Evolutionary conservation across 2,113 vertebrate species (phyloP).

Genomic region (Syngnathus floridae): DNA sequence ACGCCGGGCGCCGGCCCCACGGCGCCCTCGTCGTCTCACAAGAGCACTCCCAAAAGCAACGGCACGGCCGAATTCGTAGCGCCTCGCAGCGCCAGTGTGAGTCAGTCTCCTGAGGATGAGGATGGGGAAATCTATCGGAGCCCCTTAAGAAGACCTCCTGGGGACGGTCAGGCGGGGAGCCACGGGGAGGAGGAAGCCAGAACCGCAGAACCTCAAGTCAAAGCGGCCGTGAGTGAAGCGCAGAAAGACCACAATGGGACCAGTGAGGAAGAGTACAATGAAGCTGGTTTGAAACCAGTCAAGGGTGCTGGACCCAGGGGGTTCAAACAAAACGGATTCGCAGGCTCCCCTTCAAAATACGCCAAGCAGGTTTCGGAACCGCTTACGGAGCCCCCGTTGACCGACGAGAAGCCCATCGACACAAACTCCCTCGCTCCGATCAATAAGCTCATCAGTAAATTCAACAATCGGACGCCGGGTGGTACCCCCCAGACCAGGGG

Average conservation of each 20-base stretch:
- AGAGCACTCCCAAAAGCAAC: conserved; percentile 23
- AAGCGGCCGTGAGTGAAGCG: conserved; percentile 12
- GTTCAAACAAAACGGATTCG: conserved; percentile 25
- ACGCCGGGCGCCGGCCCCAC: conserved; percentile 49
- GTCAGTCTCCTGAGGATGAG: conserved; percentile 54
- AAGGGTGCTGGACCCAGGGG: conserved; percentile 19
- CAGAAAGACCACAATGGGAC: conserved; percentile 23
- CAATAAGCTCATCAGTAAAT: conserved; percentile 85
- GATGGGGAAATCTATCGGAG: conserved; percentile 55
- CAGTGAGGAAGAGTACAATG: conserved; percentile 45
- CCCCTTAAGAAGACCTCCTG: conserved; percentile 68
- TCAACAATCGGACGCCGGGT: conserved; percentile 62
- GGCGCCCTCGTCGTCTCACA: conserved; percentile 66
- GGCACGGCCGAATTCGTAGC: conserved; percentile 23
- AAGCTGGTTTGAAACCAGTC: conserved; percentile 63
- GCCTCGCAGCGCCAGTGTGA: conserved; percentile 33
- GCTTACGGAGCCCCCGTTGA: not conserved
- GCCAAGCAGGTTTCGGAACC: not conserved
- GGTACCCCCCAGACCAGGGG: conserved; percentile 60
- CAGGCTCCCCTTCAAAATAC: conserved; percentile 11
- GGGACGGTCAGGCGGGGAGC: conserved; percentile 69
- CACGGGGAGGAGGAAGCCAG: conserved; percentile 43
- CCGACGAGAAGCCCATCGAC: conserved; percentile 64
- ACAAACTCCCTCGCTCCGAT: conserved; percentile 84
- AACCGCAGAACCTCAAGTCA: conserved; percentile 6